A percentile compares a stretch with the other conserved stretches of the same genome.
phyloP scores from a whole-genome alignment of 2,888 invertebrate genomes.

The Cephalotes varians region DNA sequence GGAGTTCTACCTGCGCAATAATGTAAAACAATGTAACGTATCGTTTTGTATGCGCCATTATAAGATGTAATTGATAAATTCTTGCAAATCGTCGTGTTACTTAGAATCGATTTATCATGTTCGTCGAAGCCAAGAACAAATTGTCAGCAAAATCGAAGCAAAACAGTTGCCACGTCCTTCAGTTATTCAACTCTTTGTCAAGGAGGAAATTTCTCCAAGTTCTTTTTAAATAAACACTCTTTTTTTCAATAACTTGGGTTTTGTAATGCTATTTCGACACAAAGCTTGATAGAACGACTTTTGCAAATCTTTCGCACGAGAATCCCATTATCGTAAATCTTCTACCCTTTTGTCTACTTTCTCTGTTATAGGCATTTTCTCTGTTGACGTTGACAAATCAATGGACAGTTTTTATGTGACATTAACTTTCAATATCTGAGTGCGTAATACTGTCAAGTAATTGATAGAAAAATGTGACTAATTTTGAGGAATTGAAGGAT shows the following conservation, averaged over 20 bases:
- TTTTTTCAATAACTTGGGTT: background rate
- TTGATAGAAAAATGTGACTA: background rate
- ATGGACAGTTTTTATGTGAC: background rate
- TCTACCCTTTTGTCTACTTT: background rate
- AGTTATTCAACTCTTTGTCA: background rate
- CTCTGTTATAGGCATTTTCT: background rate
- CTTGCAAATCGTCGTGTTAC: background rate
- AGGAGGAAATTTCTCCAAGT: background rate
- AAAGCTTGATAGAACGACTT: background rate
- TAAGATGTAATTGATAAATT: background rate
- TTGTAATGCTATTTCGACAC: background rate
- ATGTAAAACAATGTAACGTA: constrained; percentile 3
- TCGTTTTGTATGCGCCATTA: background rate
- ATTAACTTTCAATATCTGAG: background rate
- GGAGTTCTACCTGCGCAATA: constrained; percentile 26
- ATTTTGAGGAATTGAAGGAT: background rate
- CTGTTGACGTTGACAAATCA: background rate
- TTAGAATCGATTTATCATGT: background rate
- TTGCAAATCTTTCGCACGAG: background rate
- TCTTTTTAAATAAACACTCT: background rate
- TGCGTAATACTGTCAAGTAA: background rate
- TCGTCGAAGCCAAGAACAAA: background rate
- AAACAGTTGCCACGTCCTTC: background rate
- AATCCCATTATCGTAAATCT: background rate
- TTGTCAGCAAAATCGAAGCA: background rate